Conservation (phyloP, 2,888 invertebrate species). For the Lasius platythorax region DNA sequence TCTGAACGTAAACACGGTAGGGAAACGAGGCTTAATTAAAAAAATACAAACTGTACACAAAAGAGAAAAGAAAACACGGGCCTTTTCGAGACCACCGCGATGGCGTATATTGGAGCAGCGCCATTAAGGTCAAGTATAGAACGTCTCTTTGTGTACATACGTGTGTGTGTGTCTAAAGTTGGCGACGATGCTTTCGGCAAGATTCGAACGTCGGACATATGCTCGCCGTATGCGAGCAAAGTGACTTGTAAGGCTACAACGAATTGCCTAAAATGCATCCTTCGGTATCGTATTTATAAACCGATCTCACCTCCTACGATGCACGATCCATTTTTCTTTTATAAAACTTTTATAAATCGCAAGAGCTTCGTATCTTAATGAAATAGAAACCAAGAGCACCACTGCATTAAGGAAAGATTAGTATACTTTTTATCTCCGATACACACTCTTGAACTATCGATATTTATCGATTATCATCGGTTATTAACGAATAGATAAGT, state of each 20-base stretch:
- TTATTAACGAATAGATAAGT: constrained; percentile 2
- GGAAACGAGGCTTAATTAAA: neutral
- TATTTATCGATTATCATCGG: neutral
- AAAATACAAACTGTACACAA: neutral
- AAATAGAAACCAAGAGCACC: neutral
- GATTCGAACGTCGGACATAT: constrained; percentile 44
- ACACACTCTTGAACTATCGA: neutral
- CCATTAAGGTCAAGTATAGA: constrained; percentile 73
- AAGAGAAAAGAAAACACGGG: neutral
- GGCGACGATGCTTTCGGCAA: constrained; percentile 41
- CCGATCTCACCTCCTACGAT: neutral
- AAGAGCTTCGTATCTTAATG: neutral
- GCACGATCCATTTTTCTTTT: neutral
- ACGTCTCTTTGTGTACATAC: constrained; percentile 33
- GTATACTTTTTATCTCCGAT: neutral
- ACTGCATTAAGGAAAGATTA: neutral
- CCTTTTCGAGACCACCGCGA: constrained; percentile 64
- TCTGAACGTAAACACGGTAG: neutral
- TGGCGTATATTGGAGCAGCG: constrained; percentile 56
- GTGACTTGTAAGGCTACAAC: constrained; percentile 4
- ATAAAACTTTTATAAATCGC: neutral
- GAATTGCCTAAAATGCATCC: constrained; percentile 9
- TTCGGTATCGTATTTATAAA: constrained; percentile 21
- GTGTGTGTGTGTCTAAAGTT: constrained; percentile 63
- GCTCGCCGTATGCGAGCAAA: constrained; percentile 37